Evolutionary conservation across 2,113 vertebrate species (phyloP).

Genomic region (Anolis carolinensis): DNA sequence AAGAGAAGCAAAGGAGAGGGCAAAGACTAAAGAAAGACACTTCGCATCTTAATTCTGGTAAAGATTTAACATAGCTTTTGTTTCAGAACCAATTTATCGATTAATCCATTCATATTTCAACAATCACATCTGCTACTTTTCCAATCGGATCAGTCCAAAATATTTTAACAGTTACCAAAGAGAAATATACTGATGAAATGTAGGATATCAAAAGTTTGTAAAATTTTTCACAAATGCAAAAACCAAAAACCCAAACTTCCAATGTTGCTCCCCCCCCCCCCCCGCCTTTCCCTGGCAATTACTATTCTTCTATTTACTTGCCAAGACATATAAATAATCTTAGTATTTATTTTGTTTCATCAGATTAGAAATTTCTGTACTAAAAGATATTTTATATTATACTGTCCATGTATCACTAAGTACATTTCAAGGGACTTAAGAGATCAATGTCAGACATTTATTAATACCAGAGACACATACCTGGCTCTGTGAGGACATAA

Average conservation of each 20-base stretch:
- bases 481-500: not conserved
- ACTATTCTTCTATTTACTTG: not conserved
- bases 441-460: not conserved
- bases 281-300: not conserved
- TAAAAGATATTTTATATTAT: not conserved
- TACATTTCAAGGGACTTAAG: no score
- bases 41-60: not conserved
- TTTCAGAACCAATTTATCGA: not conserved
- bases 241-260: not conserved
- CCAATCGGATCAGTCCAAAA: no score
- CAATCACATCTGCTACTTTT: not conserved
- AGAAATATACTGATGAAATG: not conserved
- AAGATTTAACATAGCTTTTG: not conserved
- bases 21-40: no score
- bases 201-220: not conserved
- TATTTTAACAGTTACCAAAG: no score
- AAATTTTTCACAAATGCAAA: not conserved
- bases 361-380: not conserved
- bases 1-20: not conserved
- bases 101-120: not conserved
- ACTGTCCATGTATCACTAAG: not conserved
- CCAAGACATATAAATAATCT: not conserved
- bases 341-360: not conserved
- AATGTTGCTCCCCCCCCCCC: no score
- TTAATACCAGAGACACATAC: constrained; percentile 2